phyloP scores from a whole-genome alignment of 2,113 vertebrate genomes.

The Menura novaehollandiae region DNA sequence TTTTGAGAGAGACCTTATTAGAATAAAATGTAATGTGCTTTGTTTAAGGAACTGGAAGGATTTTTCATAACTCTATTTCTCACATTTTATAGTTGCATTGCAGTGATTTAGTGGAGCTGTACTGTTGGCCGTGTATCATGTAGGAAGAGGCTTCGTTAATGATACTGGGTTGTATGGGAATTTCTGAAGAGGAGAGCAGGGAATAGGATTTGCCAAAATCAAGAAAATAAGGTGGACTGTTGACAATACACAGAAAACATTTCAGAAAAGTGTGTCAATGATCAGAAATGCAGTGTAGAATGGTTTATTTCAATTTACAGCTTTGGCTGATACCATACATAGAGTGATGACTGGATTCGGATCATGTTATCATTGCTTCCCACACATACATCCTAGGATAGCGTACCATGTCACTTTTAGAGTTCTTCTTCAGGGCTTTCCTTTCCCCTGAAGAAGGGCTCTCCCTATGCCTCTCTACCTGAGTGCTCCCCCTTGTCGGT shows the following conservation, averaged over 20 bases:
- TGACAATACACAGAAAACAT: not conserved
- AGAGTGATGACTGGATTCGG: not conserved
- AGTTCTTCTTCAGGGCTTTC: not conserved
- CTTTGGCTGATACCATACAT: not conserved
- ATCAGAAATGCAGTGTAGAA: not conserved
- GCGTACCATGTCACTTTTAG: not conserved
- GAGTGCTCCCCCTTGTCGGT: rapidly evolving
- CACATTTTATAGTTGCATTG: not conserved
- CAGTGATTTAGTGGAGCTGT: not conserved
- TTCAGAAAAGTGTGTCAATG: not conserved
- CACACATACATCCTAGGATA: not conserved
- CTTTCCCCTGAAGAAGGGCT: rapidly evolving
- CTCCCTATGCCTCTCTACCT: not conserved
- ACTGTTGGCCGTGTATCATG: rapidly evolving
- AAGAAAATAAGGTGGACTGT: not conserved
- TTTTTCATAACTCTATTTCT: not conserved
- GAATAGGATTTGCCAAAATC: not conserved
- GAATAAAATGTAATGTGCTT: not conserved
- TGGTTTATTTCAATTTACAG: not conserved
- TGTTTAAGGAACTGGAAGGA: not conserved
- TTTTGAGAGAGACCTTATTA: not conserved
- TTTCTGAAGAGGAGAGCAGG: not conserved
- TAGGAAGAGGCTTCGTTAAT: not conserved
- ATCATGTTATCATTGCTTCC: not conserved
- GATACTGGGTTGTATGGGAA: not conserved